Evolutionary conservation across 2,888 invertebrate species (phyloP).

Genomic region (Lissonota sp.): DNA sequence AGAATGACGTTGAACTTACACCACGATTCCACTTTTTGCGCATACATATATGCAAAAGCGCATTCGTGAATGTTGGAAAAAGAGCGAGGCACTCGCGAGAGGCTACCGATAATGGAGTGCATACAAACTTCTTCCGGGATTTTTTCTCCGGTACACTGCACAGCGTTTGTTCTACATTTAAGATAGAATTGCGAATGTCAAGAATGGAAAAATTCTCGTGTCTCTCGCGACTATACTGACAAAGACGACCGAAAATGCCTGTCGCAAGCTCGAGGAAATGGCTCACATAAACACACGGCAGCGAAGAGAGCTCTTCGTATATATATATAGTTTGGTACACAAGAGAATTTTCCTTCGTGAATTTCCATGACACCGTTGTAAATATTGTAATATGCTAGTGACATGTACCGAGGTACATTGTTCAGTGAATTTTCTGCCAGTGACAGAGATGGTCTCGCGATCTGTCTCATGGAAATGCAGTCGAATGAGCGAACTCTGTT

Average conservation of each 20-base stretch:
- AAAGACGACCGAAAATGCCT: not conserved
- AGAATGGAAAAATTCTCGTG: constrained; percentile 7
- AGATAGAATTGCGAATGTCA: constrained; percentile 38
- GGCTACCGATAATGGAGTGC: constrained; percentile 33
- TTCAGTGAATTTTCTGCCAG: not conserved
- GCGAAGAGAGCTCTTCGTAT: constrained; percentile 2
- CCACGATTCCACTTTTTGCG: not conserved
- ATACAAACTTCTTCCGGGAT: not conserved
- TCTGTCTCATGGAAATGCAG: no score
- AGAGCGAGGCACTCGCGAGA: not conserved
- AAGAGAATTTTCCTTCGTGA: not conserved
- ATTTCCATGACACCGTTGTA: constrained; percentile 3
- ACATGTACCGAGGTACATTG: not conserved
- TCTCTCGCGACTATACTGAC: constrained; percentile 28
- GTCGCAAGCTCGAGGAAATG: constrained; percentile 19
- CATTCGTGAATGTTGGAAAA: constrained; percentile 21
- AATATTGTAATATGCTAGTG: constrained; percentile 14
- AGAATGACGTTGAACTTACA: not conserved
- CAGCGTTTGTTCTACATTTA: constrained; percentile 28
- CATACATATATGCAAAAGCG: not conserved
- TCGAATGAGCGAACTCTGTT: no score
- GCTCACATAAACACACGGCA: no score
- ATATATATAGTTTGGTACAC: not conserved
- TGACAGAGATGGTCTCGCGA: no score
- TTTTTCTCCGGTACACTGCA: constrained; percentile 6